Evolutionary conservation across 2,797 vertebrate species (phyloP), one percentile per base, ranked within the genome.

Genomic region (Kryptolebias ocellatus): DNA sequence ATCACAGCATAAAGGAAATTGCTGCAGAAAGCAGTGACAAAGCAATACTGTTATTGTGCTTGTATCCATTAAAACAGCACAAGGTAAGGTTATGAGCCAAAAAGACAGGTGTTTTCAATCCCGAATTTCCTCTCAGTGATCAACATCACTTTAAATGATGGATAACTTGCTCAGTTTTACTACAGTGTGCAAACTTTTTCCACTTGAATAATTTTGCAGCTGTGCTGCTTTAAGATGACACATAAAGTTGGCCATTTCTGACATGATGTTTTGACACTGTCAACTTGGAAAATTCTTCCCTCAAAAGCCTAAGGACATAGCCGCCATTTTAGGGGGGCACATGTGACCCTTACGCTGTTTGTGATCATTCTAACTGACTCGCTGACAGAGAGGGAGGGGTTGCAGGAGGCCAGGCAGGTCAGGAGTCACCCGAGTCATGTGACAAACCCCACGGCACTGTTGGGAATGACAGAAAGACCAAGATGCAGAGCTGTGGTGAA

Each of bases 401-500:
- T 91, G 88, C 90, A 83, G 87, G 87, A 91, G 87, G 92, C 68
- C 76, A 37, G 85, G 89, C 92, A 67, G 94, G 95, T 95, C 93
- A 94, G 87, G 92, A 94, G 94, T 95, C 93, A 93, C 80, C 74
- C 62, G 34, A 94, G 92, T 94, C 95, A 95, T 83, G 90, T 94
- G 94, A 94, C 86, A 76, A 79, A 80, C 87, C 90, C 74, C 46
- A 55, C 85, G 83, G 88, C 85, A 63, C 92, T 78, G 85, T 86
- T 84, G 83, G 92, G 91, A 94, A 78, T 90, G 91, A 89, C 92
- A 63, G 81, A 80, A 81, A 88, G 86, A 85, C 74, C 76, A 67
- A 77, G 80, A 78, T 83, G 79, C 74, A 69, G 73, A 67, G 78
- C 77, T 57, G 79, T 47, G 76, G 92, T 91, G 91, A 91, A 93